Percentiles rank a stretch among this genome's conserved stretches.
phyloP scores from a whole-genome alignment of 2,888 invertebrate species.

The Andrena flavipes region DNA sequence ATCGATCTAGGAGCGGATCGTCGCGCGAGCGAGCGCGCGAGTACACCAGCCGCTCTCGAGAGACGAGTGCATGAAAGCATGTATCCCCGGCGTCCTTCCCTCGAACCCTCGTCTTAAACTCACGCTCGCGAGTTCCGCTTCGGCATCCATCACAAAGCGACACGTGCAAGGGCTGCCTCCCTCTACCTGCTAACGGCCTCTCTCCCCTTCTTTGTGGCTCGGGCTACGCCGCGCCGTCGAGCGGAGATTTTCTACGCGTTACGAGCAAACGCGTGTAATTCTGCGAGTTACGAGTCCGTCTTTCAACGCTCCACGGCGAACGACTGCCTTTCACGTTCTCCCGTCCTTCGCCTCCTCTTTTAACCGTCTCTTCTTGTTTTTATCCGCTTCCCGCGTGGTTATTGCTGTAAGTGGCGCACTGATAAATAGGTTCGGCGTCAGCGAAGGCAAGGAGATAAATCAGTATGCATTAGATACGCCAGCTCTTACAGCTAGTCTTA shows the following conservation, averaged over 20 bases:
- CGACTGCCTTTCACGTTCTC: neutral
- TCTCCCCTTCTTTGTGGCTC: slow-evolving; percentile 2
- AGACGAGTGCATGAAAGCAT: slow-evolving; percentile 25
- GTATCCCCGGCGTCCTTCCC: slow-evolving; percentile 15
- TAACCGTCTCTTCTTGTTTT: neutral
- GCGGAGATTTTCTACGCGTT: slow-evolving; percentile 36
- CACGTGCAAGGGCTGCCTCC: slow-evolving; percentile 40
- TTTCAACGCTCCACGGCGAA: neutral
- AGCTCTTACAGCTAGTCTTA: slow-evolving; percentile 5
- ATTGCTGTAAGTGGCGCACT: neutral
- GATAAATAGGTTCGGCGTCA: neutral
- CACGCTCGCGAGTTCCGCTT: slow-evolving; percentile 33
- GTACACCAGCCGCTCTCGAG: slow-evolving; percentile 8
- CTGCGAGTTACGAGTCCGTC: slow-evolving; percentile 20
- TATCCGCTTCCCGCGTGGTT: no score
- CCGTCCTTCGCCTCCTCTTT: neutral
- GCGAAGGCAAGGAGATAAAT: slow-evolving; percentile 32
- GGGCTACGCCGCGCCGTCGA: slow-evolving; percentile 6
- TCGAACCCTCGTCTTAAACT: slow-evolving; percentile 37
- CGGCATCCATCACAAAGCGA: slow-evolving; percentile 50
- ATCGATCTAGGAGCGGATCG: slow-evolving; percentile 1
- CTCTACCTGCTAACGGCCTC: slow-evolving; percentile 14
- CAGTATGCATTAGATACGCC: slow-evolving; percentile 6
- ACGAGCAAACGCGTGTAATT: slow-evolving; percentile 39
- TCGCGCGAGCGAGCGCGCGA: neutral